These are phyloP conservation scores for Zophobas atratus DNA, from an alignment of 1,140 invertebrate genomes.

Conservation along the genomic window DNA sequence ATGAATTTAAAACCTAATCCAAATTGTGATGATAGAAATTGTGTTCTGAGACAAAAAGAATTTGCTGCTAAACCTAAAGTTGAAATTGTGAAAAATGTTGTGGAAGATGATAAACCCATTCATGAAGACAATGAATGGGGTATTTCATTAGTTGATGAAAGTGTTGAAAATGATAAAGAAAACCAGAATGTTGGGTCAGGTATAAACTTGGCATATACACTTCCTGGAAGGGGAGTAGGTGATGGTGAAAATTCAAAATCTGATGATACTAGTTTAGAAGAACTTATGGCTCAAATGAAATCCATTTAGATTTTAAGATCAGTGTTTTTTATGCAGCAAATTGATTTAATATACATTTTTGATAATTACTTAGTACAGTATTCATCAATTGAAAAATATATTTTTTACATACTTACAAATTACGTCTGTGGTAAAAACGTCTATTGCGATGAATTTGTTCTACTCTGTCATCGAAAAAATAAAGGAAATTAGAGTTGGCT, in stretches of 20 bases:
- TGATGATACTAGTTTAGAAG: slow-evolving; percentile 80
- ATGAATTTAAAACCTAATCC: slow-evolving; percentile 95
- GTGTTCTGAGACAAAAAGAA: slow-evolving; percentile 83
- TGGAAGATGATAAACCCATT: slow-evolving; percentile 74
- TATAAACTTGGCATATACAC: slow-evolving; percentile 77
- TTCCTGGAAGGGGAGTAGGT: slow-evolving; percentile 68
- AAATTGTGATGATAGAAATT: slow-evolving; percentile 90
- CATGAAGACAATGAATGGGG: slow-evolving; percentile 97
- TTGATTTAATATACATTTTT: no score
- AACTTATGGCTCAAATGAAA: slow-evolving; percentile 94
- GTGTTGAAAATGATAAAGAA: slow-evolving; percentile 69
- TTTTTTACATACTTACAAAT: no score
- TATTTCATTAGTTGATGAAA: slow-evolving; percentile 81
- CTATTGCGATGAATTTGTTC: no score
- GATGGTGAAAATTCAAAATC: slow-evolving; percentile 61
- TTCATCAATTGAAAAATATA: no score
- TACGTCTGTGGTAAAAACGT: no score
- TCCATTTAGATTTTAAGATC: slow-evolving; percentile 71
- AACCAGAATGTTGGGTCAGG: slow-evolving; percentile 74
- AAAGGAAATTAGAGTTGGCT: no score
- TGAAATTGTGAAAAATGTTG: slow-evolving; percentile 71
- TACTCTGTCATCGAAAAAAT: no score
- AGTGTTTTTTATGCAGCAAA: no score
- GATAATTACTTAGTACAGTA: no score
- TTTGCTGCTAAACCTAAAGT: slow-evolving; percentile 71